phyloP scores from a whole-genome alignment of 2,113 vertebrate genomes.

The Hippocampus barbouri region DNA sequence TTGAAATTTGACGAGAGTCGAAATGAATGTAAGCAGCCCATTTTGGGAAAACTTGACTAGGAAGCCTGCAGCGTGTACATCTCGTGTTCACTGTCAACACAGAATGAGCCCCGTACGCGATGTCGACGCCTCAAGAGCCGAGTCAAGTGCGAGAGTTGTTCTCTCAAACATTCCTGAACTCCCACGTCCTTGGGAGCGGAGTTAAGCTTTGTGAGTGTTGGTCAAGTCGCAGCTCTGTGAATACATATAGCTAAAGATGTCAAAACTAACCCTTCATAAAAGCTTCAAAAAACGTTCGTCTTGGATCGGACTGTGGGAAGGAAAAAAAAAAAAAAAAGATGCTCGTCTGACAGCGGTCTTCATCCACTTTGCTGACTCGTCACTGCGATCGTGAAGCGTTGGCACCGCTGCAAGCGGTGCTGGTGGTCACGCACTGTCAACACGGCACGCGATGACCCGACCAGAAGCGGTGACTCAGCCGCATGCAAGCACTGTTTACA shows the following conservation, averaged over 20 bases:
- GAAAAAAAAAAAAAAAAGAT: too few relatives aligned
- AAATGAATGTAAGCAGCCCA: background rate
- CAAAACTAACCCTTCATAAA: background rate
- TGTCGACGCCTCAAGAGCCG: background rate
- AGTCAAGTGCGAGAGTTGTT: slow-evolving; percentile 4
- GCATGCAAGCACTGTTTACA: background rate
- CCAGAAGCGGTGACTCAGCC: background rate
- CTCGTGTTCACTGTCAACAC: slow-evolving; percentile 2
- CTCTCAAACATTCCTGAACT: slow-evolving; percentile 15
- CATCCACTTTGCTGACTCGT: background rate
- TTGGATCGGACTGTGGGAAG: background rate
- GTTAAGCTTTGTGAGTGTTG: background rate
- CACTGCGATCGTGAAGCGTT: background rate
- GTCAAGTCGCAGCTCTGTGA: background rate
- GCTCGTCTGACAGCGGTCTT: background rate
- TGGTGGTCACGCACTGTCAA: background rate
- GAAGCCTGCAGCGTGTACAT: background rate
- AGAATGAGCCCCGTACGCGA: background rate
- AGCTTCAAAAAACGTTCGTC: background rate
- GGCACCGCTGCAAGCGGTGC: background rate
- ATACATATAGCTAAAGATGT: background rate
- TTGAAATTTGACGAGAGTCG: background rate
- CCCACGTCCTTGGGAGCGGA: background rate
- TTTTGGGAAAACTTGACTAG: background rate
- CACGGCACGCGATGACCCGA: background rate